Base-by-base conservation (phyloP, 2,888 invertebrate species). In the Crossocerus cetratus region DNA sequence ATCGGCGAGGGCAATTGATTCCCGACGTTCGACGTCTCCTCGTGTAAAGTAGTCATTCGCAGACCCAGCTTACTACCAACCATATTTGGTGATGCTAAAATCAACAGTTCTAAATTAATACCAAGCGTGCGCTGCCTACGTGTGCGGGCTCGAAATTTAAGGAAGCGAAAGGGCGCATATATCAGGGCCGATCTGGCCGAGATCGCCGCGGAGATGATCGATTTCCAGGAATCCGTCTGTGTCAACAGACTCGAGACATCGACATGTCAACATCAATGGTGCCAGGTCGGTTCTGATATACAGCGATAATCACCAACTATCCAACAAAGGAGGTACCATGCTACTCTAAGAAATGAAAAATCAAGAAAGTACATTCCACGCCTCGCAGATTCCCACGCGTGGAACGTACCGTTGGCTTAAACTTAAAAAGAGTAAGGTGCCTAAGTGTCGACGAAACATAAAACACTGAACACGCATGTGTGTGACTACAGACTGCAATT, bases 21-120 rank as follows among this genome's bases (percentile, higher is more conserved):
- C 0, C 86, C 84, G 11, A 80, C 75, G 72, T 88, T 88, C 43
- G 86, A 87, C 32, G 89, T 88, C 90, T 98, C 98, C 90, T 98
- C 98, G 87, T 97, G 96, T 56, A 98, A 91, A 0, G 98, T 98
- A 61, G 96, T 96, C 97, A 98, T 97, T 58, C 98, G 94, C 85
- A 96, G 92, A 57, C 96, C 95, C 84, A 97, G 90, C 91, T 98
- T 97, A 77, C 94, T 93, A 83, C 95, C 94, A 66, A 89, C 87
- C 66, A 92, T 91, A 79, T 96, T 97, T 55, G 96, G 96, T 53
- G 96, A 96, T 83, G 96, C 96, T 94, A 90, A 77, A 92, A 87
- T 54, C 58, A 74, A 73, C 18, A 65, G 8, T 14, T 44, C 65
- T 45, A 49, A 18, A 20, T 65, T 21, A 58, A 22, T 57, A 20